Conservation (phyloP, 2,888 invertebrate genomes). For the Lasiommata megera region DNA sequence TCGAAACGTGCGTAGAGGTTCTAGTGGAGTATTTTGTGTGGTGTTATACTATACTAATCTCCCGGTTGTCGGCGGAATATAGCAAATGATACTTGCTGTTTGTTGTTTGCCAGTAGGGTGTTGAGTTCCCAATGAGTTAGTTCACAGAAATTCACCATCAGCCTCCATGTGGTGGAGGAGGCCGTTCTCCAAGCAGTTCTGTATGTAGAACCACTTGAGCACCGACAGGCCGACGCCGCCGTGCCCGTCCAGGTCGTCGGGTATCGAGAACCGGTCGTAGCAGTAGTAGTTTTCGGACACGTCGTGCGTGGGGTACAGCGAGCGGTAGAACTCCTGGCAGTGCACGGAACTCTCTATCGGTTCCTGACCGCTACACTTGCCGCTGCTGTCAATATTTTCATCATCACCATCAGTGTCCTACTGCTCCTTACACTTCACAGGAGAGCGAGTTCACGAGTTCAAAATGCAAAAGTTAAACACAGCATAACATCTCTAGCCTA, state of each 20-base stretch:
- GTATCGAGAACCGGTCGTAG: slow-evolving; percentile 59
- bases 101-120: too few species aligned
- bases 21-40: too few species aligned
- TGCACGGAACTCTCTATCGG: slow-evolving; percentile 39
- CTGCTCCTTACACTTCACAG: too few species aligned
- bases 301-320: slow-evolving; percentile 51
- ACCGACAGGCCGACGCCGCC: slow-evolving; percentile 40
- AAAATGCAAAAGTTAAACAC: too few species aligned
- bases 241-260: slow-evolving; percentile 37
- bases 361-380: slow-evolving; percentile 4
- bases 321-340: slow-evolving; percentile 65
- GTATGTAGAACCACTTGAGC: slow-evolving; percentile 60
- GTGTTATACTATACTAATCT: too few species aligned
- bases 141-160: slow-evolving; percentile 46
- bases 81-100: too few species aligned
- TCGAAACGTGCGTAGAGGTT: too few species aligned
- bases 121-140: too few species aligned
- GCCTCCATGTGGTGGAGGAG: slow-evolving; percentile 41
- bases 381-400: slow-evolving; percentile 36
- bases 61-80: too few species aligned
- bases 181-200: slow-evolving; percentile 50
- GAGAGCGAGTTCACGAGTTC: too few species aligned
- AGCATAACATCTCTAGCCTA: too few species aligned
- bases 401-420: too few species aligned
- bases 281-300: slow-evolving; percentile 44